Conservation (phyloP, 2,888 invertebrate species). For the Camptogramma bilineatum region DNA sequence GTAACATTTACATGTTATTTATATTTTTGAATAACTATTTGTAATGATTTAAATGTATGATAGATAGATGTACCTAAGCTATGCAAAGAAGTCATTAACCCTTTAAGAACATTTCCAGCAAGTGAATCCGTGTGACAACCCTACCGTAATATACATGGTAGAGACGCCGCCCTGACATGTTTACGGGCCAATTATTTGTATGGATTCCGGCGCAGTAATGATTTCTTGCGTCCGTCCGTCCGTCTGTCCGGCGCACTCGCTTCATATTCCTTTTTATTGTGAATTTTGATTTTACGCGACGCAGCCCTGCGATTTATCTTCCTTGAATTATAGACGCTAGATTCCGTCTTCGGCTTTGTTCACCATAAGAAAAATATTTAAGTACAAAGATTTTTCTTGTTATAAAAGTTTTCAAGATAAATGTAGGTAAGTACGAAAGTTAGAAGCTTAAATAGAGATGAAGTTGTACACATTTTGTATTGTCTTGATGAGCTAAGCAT, state of each 20-base stretch:
- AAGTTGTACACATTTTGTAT: too few species aligned
- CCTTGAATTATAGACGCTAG: constrained; percentile 34
- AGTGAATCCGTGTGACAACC: constrained; percentile 55
- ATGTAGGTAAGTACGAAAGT: too few species aligned
- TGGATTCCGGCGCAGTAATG: constrained; percentile 84
- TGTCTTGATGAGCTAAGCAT: too few species aligned
- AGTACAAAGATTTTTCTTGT: too few species aligned
- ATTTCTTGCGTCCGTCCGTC: constrained; percentile 77
- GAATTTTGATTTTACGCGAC: constrained; percentile 70
- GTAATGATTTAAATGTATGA: too few species aligned
- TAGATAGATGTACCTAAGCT: too few species aligned
- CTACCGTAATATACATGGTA: constrained; percentile 81
- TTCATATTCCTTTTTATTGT: constrained; percentile 71
- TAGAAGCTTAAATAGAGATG: too few species aligned
- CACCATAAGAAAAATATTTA: neutral
- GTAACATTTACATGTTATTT: too few species aligned
- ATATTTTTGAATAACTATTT: too few species aligned
- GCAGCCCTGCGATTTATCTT: constrained; percentile 66
- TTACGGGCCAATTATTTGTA: constrained; percentile 86
- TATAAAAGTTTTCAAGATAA: too few species aligned
- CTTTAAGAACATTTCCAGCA: too few species aligned
- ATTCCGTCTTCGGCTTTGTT: neutral
- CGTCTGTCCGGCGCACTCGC: constrained; percentile 53
- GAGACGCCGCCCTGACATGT: constrained; percentile 85
- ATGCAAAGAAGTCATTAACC: too few species aligned